Percentiles rank a stretch among this genome's conserved stretches.
Evolutionary conservation across 2,888 invertebrate genomes (phyloP).

Genomic region (Ennomos fuscantarius): DNA sequence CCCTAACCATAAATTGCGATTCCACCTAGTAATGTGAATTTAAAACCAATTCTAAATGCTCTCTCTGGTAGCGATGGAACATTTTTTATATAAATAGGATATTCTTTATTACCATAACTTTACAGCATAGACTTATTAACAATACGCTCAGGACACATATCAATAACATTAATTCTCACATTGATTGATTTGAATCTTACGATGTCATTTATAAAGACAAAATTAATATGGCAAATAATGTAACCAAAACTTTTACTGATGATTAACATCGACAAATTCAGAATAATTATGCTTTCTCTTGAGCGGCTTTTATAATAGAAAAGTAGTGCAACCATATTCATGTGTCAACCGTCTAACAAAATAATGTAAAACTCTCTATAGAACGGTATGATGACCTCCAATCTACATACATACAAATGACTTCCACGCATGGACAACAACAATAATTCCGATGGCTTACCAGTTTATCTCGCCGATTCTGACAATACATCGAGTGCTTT

Average conservation of each 20-base stretch:
- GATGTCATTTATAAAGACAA: not conserved
- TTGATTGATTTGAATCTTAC: not conserved
- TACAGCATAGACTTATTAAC: not conserved
- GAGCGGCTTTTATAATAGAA: conserved; percentile 46
- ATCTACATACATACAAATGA: conserved; percentile 81
- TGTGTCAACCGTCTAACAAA: conserved; percentile 63
- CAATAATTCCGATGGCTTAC: conserved; percentile 71
- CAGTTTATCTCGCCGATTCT: conserved; percentile 37
- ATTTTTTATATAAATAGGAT: conserved; percentile 2
- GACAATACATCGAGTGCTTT: conserved; percentile 26
- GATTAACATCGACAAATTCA: conserved; percentile 26
- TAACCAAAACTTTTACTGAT: not conserved
- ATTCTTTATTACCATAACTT: not conserved
- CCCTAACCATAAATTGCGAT: too few relatives aligned
- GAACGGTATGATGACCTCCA: conserved; percentile 80
- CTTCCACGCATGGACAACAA: conserved; percentile 80
- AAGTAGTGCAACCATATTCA: conserved; percentile 63
- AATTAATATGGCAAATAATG: not conserved
- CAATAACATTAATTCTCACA: not conserved
- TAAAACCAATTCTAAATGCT: too few relatives aligned
- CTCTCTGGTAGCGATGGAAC: not conserved
- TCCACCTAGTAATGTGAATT: too few relatives aligned
- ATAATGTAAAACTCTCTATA: conserved; percentile 66
- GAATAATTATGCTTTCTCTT: conserved; percentile 43
- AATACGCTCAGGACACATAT: not conserved